phyloP scores from a whole-genome alignment of 2,113 vertebrate species.

The Calypte anna region DNA sequence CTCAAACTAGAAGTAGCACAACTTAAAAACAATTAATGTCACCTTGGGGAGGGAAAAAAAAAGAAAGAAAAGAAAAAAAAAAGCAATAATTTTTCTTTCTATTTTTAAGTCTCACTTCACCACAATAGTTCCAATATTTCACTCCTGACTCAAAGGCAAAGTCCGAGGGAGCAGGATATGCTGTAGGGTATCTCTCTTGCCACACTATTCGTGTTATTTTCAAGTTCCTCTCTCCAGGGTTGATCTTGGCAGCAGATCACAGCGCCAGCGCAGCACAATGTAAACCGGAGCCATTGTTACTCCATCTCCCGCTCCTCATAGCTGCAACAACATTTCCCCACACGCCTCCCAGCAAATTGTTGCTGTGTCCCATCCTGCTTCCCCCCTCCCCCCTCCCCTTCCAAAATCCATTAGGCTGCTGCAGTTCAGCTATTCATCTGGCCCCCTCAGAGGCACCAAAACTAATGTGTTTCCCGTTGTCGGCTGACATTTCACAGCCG shows the following conservation, averaged over 20 bases:
- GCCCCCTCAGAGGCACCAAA: background rate
- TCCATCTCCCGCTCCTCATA: conserved; percentile 53
- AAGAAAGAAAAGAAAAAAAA: background rate
- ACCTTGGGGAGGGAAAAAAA: background rate
- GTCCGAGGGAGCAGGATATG: conserved; percentile 67
- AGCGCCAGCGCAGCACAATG: background rate
- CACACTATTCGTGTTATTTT: conserved; percentile 68
- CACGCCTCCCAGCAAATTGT: conserved; percentile 45
- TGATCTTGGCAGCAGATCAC: conserved; percentile 78
- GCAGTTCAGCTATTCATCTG: conserved; percentile 5
- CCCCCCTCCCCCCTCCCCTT: background rate
- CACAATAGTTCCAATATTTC: conserved; percentile 63
- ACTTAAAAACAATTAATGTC: background rate
- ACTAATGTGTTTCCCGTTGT: background rate
- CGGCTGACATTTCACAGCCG: background rate
- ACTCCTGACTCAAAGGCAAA: conserved; percentile 47
- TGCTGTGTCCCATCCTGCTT: background rate
- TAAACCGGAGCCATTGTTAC: conserved; percentile 73
- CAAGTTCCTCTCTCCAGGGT: conserved; percentile 68
- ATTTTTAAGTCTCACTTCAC: conserved; percentile 48
- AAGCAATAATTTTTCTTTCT: background rate
- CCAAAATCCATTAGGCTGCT: conserved; percentile 17
- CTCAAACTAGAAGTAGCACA: conserved; percentile 18
- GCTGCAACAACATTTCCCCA: conserved; percentile 51
- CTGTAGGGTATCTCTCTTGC: conserved; percentile 68